Evolutionary conservation across 2,888 invertebrate species (phyloP).

Genomic region (Gari tellinella): DNA sequence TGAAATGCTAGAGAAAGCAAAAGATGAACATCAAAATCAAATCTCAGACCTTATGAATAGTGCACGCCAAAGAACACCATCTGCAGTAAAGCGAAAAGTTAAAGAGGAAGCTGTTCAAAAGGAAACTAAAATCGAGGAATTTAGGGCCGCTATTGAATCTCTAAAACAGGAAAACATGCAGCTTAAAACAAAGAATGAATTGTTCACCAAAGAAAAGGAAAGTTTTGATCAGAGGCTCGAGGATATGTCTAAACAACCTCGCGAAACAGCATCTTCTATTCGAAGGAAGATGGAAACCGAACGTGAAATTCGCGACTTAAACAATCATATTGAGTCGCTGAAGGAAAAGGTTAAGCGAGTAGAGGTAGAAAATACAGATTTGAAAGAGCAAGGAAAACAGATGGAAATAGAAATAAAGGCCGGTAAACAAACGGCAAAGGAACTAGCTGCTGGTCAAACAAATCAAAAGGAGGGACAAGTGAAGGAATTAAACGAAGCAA

Average conservation of each 20-base stretch:
- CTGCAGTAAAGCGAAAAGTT: constrained; percentile 32
- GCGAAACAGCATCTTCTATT: constrained; percentile 55
- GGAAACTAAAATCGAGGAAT: constrained; percentile 45
- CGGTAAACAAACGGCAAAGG: constrained; percentile 41
- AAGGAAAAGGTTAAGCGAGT: constrained; percentile 48
- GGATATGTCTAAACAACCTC: constrained; percentile 39
- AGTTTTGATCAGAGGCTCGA: constrained; percentile 36
- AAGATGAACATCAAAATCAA: constrained; percentile 37
- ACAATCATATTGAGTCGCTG: constrained; percentile 41
- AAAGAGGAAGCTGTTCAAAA: constrained; percentile 19
- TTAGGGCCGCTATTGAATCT: constrained; percentile 24
- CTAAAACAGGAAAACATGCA: constrained; percentile 46
- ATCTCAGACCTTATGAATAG: constrained; percentile 39
- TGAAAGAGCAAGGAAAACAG: constrained; percentile 46
- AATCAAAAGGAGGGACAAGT: constrained; percentile 44
- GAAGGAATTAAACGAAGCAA: constrained; percentile 43
- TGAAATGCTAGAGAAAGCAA: constrained; percentile 46
- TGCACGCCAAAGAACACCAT: constrained; percentile 40
- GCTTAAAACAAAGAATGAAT: constrained; percentile 35
- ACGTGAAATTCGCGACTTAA: constrained; percentile 46
- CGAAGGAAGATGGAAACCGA: constrained; percentile 56
- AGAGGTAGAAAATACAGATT: constrained; percentile 38
- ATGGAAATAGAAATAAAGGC: constrained; percentile 50
- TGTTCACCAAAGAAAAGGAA: constrained; percentile 49
- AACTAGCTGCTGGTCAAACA: constrained; percentile 40